Percentiles rank a stretch among this genome's conserved stretches.
Conservation (phyloP, 35 echinoderm and acorn worm species). For the Eucidaris tribuloides region DNA sequence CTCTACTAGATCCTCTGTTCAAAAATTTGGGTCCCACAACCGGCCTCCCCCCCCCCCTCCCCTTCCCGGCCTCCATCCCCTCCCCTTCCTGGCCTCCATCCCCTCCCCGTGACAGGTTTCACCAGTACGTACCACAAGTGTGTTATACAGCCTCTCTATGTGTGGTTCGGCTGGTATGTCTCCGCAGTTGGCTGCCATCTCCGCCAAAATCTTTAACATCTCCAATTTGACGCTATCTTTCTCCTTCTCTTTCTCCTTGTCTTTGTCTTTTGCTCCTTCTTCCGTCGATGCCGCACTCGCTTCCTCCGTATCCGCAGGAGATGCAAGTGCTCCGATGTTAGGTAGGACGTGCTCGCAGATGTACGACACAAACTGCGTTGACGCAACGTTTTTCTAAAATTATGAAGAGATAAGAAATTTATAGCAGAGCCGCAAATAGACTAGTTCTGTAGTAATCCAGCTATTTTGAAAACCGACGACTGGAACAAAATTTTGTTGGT, state of each 20-base stretch:
- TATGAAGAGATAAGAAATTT: too few relatives aligned
- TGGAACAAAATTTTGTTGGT: too few relatives aligned
- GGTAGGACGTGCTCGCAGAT: slow-evolving; percentile 85
- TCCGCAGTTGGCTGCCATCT: slow-evolving; percentile 54
- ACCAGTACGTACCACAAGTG: slow-evolving; percentile 78
- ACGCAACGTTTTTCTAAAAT: slow-evolving; percentile 90
- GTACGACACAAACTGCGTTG: slow-evolving; percentile 86
- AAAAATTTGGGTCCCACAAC: too few relatives aligned
- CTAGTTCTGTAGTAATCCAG: too few relatives aligned
- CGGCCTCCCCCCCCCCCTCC: too few relatives aligned
- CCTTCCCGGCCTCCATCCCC: too few relatives aligned
- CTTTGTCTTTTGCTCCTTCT: background rate
- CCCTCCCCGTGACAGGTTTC: too few relatives aligned
- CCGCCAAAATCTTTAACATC: slow-evolving; percentile 68
- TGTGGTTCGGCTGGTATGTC: slow-evolving; percentile 39
- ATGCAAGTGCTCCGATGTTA: slow-evolving; percentile 32
- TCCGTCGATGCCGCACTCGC: too few relatives aligned
- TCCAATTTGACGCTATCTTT: slow-evolving; percentile 53
- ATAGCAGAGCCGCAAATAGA: too few relatives aligned
- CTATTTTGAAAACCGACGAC: too few relatives aligned
- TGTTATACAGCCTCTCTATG: slow-evolving; percentile 49
- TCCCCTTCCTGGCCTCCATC: too few relatives aligned
- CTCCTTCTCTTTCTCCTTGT: slow-evolving; percentile 13
- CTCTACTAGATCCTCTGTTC: too few relatives aligned
- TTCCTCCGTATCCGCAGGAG: slow-evolving; percentile 27